Evolutionary conservation across 2,888 invertebrate species (phyloP).

Genomic region (Lysandra bellargus): DNA sequence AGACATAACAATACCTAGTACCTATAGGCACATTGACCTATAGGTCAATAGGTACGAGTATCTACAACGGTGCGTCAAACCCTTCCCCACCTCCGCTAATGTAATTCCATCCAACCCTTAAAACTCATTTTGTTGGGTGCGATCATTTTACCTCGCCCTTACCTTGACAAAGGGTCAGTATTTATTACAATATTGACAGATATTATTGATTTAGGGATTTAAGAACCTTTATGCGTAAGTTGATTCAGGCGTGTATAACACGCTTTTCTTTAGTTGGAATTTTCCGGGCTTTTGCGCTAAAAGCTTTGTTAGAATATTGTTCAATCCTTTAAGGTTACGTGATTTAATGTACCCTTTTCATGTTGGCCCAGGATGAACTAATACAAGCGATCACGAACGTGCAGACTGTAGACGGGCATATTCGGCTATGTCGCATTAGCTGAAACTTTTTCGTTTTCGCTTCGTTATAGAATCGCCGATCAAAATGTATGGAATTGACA

Average conservation of each 20-base stretch:
- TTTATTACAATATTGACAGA: constrained; percentile 3
- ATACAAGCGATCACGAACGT: too few species aligned
- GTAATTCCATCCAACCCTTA: constrained; percentile 12
- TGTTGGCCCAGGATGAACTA: too few species aligned
- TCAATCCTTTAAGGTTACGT: background rate
- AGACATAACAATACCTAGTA: background rate
- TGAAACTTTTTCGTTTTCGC: too few species aligned
- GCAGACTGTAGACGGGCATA: too few species aligned
- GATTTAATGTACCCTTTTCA: background rate
- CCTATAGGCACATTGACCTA: background rate
- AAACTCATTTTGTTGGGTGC: constrained; percentile 13
- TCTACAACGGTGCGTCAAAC: background rate
- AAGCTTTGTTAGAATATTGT: background rate
- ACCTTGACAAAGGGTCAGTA: background rate
- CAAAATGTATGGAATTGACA: too few species aligned
- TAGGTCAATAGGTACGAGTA: background rate
- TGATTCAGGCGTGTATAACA: background rate
- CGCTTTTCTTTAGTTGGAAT: background rate
- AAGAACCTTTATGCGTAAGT: background rate
- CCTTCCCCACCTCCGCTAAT: constrained; percentile 6
- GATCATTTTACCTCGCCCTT: constrained; percentile 8
- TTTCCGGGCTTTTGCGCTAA: background rate
- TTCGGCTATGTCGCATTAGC: too few species aligned
- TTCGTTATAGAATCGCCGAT: too few species aligned
- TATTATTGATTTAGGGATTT: background rate